A percentile compares a stretch with the other conserved stretches of the same genome.
phyloP scores from a whole-genome alignment of 2,888 invertebrate species.

The Lymantria monacha region DNA sequence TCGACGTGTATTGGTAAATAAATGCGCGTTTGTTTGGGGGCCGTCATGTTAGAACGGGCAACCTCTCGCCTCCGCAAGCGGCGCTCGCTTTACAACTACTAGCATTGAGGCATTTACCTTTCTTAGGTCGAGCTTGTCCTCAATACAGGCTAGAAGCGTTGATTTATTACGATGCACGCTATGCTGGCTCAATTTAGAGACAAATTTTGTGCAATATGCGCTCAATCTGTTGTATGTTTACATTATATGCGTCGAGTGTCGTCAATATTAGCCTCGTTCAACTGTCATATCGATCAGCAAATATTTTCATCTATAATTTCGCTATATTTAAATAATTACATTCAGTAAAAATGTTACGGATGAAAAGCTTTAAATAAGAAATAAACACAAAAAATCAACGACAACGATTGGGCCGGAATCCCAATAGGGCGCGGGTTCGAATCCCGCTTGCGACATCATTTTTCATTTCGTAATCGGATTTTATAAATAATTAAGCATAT shows the following conservation, averaged over 20 bases:
- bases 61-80: slow-evolving; percentile 66
- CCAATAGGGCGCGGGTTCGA: no score
- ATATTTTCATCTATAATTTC: slow-evolving; percentile 23
- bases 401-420: no score
- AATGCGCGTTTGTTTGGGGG: slow-evolving; percentile 72
- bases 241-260: slow-evolving; percentile 35
- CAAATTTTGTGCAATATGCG: slow-evolving; percentile 68
- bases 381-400: no score
- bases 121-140: slow-evolving; percentile 78
- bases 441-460: no score
- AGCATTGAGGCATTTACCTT: slow-evolving; percentile 79
- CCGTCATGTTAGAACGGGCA: slow-evolving; percentile 70
- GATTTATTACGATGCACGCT: slow-evolving; percentile 73
- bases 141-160: slow-evolving; percentile 70
- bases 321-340: neutral
- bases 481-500: no score
- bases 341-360: no score
- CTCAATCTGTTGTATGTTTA: slow-evolving; percentile 42
- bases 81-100: slow-evolving; percentile 57
- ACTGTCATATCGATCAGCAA: slow-evolving; percentile 35
- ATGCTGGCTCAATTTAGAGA: slow-evolving; percentile 64
- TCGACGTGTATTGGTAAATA: slow-evolving; percentile 65
- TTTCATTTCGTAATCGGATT: no score
- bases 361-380: no score
- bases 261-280: slow-evolving; percentile 43